Evolutionary conservation across 2,797 vertebrate species (phyloP), one percentile per base, ranked within the genome.

Genomic region (Trachurus trachurus): DNA sequence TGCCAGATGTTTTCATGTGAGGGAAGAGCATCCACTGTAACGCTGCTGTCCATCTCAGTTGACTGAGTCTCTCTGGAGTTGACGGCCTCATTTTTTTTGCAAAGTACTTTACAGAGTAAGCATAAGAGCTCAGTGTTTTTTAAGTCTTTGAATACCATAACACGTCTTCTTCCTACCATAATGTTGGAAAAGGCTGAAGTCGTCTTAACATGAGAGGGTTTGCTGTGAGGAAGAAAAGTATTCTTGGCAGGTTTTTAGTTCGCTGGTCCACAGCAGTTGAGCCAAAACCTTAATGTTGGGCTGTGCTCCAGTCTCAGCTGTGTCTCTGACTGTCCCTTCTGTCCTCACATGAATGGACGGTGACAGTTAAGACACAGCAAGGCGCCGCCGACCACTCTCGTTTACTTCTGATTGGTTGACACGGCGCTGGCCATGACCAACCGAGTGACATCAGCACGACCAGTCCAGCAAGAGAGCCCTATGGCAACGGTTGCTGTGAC

Each of bases 341-440:
- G 66, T 86, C 71, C 68, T 76, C 66, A 72, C 66, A 78, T 81
- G 76, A 87, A 87, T 83, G 74, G 54, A 82, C 7, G 39, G n/a
- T 77, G 80, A 83, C 71, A 76, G 82, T 44, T 26, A 58, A 65
- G 80, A 76, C 79, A 53, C 78, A 77, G 73, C 66, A 37, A 76
- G 76, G 82, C 47, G 78, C 69, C 78, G 4, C 66, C 9, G 52
- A 52, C 54, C 69, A 44, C 68, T 31, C 74, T 76, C 8, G 12
- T 59, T 85, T 59, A 61, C 65, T 65, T 77, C 72, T 69, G 75
- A 84, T 83, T 56, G 66, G 71, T 63, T 71, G 79, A 85, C 75
- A 59, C 13, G 1, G 40, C 34, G 49, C 73, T 87, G 76, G 74
- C 84, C 13, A 5, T 7, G 0, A 53, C 37, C 9, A 56, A 57